These are phyloP conservation scores for Drosophila rhopaloa DNA, from an alignment of 1,140 invertebrate species.

Conservation along the genomic window DNA sequence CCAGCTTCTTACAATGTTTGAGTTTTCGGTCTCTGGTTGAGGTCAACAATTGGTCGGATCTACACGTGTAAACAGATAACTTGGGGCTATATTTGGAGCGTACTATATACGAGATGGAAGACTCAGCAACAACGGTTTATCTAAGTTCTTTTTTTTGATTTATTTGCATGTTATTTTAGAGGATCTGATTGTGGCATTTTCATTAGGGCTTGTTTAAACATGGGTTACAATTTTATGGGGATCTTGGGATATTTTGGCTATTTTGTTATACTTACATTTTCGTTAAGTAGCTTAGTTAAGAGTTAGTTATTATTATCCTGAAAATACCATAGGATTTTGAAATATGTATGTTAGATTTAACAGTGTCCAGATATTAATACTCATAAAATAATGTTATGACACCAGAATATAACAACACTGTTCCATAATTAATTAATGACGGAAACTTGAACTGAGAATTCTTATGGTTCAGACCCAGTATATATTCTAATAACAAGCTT, in stretches of 20 bases:
- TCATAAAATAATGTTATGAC: not conserved
- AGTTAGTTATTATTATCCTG: no score
- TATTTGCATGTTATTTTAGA: constrained; percentile 30
- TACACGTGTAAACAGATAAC: constrained; percentile 52
- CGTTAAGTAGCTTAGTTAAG: no score
- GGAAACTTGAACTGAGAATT: not conserved
- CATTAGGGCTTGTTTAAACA: constrained; percentile 22
- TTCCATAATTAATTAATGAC: not conserved
- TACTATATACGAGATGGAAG: constrained; percentile 12
- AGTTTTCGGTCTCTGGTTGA: constrained; percentile 41
- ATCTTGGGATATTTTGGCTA: constrained; percentile 12
- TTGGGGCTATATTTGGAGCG: constrained; percentile 27
- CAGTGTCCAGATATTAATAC: not conserved
- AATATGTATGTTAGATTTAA: not conserved
- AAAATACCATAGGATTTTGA: no score
- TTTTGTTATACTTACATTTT: constrained; percentile 4
- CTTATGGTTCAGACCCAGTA: not conserved
- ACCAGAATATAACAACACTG: no score
- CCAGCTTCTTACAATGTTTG: constrained; percentile 50
- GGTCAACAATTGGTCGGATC: constrained; percentile 67
- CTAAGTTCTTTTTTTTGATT: constrained; percentile 37
- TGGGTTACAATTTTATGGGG: constrained; percentile 20
- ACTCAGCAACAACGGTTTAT: constrained; percentile 30
- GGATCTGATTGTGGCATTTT: constrained; percentile 37
- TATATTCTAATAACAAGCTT: constrained; percentile 1